phyloP scores from a whole-genome alignment of 2,113 vertebrate species.

The Fregata magnificens region DNA sequence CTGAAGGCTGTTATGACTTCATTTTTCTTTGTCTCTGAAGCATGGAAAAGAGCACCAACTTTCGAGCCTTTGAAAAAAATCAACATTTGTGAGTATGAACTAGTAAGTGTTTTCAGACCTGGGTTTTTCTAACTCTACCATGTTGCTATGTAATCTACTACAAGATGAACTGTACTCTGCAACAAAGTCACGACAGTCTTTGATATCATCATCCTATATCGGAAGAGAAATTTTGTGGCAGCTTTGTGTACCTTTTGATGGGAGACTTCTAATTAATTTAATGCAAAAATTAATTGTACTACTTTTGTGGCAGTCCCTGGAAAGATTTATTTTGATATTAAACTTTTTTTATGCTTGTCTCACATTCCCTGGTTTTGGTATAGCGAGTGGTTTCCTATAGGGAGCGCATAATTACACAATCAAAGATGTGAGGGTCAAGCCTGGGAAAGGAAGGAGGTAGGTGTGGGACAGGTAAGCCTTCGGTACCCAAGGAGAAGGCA shows the following conservation, averaged over 20 bases:
- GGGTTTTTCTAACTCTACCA: neutral
- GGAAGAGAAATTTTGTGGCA: neutral
- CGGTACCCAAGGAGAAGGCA: neutral
- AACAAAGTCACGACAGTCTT: neutral
- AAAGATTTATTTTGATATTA: neutral
- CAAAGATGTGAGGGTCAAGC: neutral
- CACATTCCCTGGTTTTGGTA: neutral
- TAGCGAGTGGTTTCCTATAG: neutral
- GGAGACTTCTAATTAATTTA: neutral
- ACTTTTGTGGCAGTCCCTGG: neutral
- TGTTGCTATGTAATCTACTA: neutral
- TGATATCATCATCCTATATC: neutral
- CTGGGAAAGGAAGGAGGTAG: neutral
- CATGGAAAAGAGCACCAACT: neutral
- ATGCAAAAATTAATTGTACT: neutral
- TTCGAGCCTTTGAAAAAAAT: neutral
- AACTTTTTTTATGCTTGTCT: neutral
- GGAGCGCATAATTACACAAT: neutral
- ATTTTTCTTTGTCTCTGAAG: slow-evolving; percentile 18
- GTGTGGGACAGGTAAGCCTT: neutral
- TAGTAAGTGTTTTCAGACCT: neutral
- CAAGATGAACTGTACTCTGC: neutral
- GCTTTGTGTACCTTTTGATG: neutral
- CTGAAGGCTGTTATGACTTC: slow-evolving; percentile 9
- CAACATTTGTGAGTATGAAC: neutral